phyloP scores from a whole-genome alignment of 2,888 invertebrate genomes.

The Elegia similella region DNA sequence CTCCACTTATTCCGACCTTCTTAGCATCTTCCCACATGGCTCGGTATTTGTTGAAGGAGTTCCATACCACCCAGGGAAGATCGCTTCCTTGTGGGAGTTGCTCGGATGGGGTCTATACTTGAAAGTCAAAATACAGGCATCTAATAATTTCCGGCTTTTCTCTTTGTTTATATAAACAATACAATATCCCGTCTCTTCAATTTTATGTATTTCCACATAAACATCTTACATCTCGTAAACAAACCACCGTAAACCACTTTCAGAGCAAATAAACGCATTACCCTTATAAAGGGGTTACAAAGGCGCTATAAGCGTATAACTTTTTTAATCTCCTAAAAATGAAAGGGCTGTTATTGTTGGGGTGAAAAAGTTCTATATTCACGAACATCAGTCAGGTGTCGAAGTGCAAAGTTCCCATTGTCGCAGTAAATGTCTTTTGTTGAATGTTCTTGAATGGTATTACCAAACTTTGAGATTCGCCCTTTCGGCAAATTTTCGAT shows the following conservation, averaged over 20 bases:
- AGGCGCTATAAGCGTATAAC: conserved; percentile 18
- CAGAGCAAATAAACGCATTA: neutral
- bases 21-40: no score
- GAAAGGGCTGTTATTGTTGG: conserved; percentile 9
- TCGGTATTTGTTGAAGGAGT: no score
- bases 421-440: conserved; percentile 9
- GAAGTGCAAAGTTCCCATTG: conserved; percentile 15
- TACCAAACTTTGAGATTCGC: conserved; percentile 4
- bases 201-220: neutral
- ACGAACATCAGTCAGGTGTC: conserved; percentile 12
- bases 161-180: no score
- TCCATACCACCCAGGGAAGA: no score
- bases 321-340: conserved; percentile 24
- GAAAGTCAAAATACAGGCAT: no score
- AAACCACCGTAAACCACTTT: conserved; percentile 13
- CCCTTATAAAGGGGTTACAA: conserved; percentile 8
- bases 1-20: no score
- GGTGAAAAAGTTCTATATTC: conserved; percentile 14
- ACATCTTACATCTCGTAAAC: neutral
- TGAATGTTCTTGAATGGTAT: conserved; percentile 7
- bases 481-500: conserved; percentile 32
- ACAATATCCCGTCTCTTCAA: no score
- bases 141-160: no score
- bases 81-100: no score
- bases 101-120: no score